Conservation (phyloP, 2,888 invertebrate species). For the Troides helena region DNA sequence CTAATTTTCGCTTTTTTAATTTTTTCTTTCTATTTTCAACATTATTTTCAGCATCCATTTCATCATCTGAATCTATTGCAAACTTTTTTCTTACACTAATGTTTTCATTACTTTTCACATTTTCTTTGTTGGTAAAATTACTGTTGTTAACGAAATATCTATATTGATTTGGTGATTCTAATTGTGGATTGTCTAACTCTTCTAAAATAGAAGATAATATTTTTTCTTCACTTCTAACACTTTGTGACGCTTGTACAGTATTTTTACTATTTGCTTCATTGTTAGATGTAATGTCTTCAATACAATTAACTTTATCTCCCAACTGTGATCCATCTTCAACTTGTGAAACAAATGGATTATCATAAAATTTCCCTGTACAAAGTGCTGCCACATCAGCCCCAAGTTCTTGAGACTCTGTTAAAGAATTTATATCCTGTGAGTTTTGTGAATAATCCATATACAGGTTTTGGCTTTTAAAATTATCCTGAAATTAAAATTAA, state of each 20-base stretch:
- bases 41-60: constrained; percentile 40
- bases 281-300: constrained; percentile 1
- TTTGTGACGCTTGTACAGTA: constrained; percentile 17
- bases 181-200: constrained; percentile 61
- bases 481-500: constrained; percentile 17
- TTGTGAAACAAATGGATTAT: constrained; percentile 62
- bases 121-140: constrained; percentile 36
- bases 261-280: constrained; percentile 10
- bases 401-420: constrained; percentile 50
- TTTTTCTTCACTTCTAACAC: constrained; percentile 32
- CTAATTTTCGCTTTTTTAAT: constrained; percentile 55
- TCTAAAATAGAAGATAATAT: constrained; percentile 61
- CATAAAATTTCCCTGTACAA: constrained; percentile 81
- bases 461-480: constrained; percentile 62
- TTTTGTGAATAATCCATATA: constrained; percentile 78
- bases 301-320: constrained; percentile 9
- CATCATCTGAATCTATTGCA: constrained; percentile 70
- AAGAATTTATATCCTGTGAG: constrained; percentile 48
- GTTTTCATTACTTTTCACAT: constrained; percentile 33
- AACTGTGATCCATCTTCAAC: constrained; percentile 11
- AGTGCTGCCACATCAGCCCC: constrained; percentile 75
- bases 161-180: constrained; percentile 52
- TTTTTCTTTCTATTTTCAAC: constrained; percentile 54
- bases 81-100: constrained; percentile 55
- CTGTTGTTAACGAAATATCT: constrained; percentile 52